Base-by-base conservation (phyloP, 2,888 invertebrate genomes). In the Apoda limacodes region DNA sequence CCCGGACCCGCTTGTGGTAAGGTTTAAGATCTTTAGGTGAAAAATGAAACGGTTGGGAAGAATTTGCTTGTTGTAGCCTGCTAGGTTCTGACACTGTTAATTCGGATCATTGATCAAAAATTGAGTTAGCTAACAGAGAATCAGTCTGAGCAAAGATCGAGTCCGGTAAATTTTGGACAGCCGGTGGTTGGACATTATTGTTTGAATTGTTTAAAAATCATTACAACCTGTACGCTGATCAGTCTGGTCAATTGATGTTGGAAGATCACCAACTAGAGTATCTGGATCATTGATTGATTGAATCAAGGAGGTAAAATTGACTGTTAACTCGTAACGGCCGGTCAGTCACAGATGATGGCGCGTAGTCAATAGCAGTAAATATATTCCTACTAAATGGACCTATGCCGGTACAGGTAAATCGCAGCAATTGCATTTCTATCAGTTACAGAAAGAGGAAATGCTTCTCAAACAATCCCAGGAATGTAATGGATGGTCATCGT, bases 291-390 rank as follows among this genome's bases (percentile, higher is more conserved):
- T n/a, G n/a, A n/a, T n/a, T n/a, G 14, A 22, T 30, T 30, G 30
- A 13, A 23, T 6, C 15, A 23, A 6, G 5, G 30, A 12, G 4
- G 13, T 6, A 22, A 26, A 25, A 22, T 32, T 26, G 5, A 9
- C 10, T 32, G 22, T 26, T 27, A 13, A 27, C 22, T 32, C 22
- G 27, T 22, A 32, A 26, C 5, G 27, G 22, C 11, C 38, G 38
- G 37, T 40, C 40, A 37, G 40, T 39, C 28, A 43, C 15, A 28
- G 38, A 35, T 34, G 40, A 39, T 3, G 39, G 32, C 20, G 34
- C 30, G 20, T 25, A 42, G 32, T 42, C 40, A 25, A 27, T 30
- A 20, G 41, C 39, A 10, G 23, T 13, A 27, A 31, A 35, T 17
- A 35, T 31, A 31, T 35, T 30, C 13, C 30, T 34, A 30, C 30